These are phyloP conservation scores for Matsumurasca onukii DNA, from an alignment of 1,140 invertebrate genomes.

Conservation along the genomic window DNA sequence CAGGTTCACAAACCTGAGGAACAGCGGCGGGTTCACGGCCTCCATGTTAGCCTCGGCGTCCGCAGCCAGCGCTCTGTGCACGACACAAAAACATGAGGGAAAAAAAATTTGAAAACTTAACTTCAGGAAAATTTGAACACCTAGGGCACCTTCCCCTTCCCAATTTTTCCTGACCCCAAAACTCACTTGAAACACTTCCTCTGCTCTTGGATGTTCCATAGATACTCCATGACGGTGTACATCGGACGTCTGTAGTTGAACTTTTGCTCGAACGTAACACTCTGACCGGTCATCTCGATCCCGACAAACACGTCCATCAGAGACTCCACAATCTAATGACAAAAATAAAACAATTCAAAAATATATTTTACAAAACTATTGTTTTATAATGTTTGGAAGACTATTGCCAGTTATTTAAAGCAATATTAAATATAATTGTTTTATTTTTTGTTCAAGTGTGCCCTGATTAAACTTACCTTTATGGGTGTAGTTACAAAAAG, in stretches of 20 bases:
- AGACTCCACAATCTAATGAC: slow-evolving; percentile 64
- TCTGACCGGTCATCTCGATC: slow-evolving; percentile 96
- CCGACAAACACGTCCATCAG: slow-evolving; percentile 91
- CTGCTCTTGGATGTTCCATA: slow-evolving; percentile 83
- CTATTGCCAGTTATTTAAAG: background rate
- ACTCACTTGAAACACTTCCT: slow-evolving; percentile 71
- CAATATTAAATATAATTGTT: background rate
- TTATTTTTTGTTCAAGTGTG: background rate
- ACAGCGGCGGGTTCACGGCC: slow-evolving; percentile 84
- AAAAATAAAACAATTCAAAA: background rate
- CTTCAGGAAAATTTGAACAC: no score
- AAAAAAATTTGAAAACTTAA: no score
- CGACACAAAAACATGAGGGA: slow-evolving; percentile 24
- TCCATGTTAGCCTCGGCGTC: slow-evolving; percentile 89
- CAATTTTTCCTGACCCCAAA: no score
- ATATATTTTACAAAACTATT: no score
- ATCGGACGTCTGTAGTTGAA: slow-evolving; percentile 95
- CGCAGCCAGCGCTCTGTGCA: slow-evolving; percentile 65
- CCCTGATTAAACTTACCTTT: no score
- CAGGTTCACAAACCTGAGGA: slow-evolving; percentile 91
- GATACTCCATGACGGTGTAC: slow-evolving; percentile 90
- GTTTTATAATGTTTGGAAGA: background rate
- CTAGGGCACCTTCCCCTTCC: no score
- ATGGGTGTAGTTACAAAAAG: no score
- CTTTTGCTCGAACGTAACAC: slow-evolving; percentile 95